Evolutionary conservation across 2,888 invertebrate species (phyloP), one percentile per base, ranked within the genome.

Genomic region (Leptogaster cylindrica): DNA sequence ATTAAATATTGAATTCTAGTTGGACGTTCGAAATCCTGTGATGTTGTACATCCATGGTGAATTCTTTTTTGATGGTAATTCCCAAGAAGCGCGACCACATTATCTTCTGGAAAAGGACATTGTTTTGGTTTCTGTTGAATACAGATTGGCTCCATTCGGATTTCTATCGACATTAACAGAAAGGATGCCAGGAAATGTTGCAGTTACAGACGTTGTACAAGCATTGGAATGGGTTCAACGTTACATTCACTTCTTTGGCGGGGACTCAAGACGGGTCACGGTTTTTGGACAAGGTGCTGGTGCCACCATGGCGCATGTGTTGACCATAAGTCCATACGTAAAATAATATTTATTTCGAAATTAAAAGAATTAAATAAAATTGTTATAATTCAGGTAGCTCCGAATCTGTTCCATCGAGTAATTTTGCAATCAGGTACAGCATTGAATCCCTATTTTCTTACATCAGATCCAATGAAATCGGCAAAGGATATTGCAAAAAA

Each of bases 371-470:
- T 12, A 3, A 7, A 8, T 23, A 3, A 20, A 18, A 12, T 2
- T 23, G 14, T 44, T n/a, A 3, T 6, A 14, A 55, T 46, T 6
- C 23, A 71, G 71, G 64, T 71, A 1, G 66, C 50, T 0, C 50
- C 68, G 6, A 12, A 52, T 5, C 58, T 84, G 20, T 85, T 85
- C 71, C 81, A 82, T 64, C 77, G 81, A 67, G 78, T 82, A 5
- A 85, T 86, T 58, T 75, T 83, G 4, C 84, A 85, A 72, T 85
- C 85, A 51, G 85, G 85, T 3, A 82, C 84, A 2, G 82, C 83
- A 0, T 70, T 84, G 5, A 83, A 82, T 72, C 81, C 82, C 2
- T 85, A 84, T 77, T 80, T 83, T 1, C 76, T 84, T 28, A 84
- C 85, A 70, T 75, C 77, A 10, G 74, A 79, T 41, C 82, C 84